Percentiles rank a stretch among this genome's conserved stretches.
phyloP scores from a whole-genome alignment of 1,140 invertebrate species.

The Drosophila melanogaster region DNA sequence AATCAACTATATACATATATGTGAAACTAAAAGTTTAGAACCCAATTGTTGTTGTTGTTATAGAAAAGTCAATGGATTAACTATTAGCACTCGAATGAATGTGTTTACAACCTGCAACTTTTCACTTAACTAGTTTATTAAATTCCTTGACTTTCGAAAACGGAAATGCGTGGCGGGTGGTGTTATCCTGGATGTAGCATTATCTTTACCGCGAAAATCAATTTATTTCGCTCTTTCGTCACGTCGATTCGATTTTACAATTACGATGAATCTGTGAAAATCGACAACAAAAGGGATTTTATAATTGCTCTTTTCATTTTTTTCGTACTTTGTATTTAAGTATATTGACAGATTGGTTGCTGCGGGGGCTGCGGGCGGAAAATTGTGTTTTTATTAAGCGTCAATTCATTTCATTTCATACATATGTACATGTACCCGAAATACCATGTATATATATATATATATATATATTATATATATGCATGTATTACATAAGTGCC shows the following conservation, averaged over 20 bases:
- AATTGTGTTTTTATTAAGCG: constrained; percentile 36
- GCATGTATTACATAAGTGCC: too few relatives aligned
- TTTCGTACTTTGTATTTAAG: constrained; percentile 24
- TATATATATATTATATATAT: constrained; percentile 7
- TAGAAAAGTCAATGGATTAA: too few relatives aligned
- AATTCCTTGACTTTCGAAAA: neutral
- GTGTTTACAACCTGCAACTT: too few relatives aligned
- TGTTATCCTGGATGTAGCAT: constrained; percentile 1
- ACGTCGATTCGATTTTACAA: constrained; percentile 25
- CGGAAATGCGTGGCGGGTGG: neutral
- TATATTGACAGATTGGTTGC: constrained; percentile 32
- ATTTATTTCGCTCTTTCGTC: constrained; percentile 45
- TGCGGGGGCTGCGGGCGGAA: neutral
- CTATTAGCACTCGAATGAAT: too few relatives aligned
- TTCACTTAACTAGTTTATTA: too few relatives aligned
- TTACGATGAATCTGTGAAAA: constrained; percentile 39
- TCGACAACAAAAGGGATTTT: constrained; percentile 42
- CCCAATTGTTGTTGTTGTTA: too few relatives aligned
- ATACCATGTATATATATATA: constrained; percentile 3
- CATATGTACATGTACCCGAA: constrained; percentile 5
- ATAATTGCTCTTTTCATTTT: constrained; percentile 44
- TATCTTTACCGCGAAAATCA: constrained; percentile 29
- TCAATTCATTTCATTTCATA: constrained; percentile 21
- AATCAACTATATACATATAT: too few relatives aligned
- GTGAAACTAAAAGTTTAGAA: too few relatives aligned